Evolutionary conservation across 2,113 vertebrate species (phyloP).

Genomic region (Struthio camelus): DNA sequence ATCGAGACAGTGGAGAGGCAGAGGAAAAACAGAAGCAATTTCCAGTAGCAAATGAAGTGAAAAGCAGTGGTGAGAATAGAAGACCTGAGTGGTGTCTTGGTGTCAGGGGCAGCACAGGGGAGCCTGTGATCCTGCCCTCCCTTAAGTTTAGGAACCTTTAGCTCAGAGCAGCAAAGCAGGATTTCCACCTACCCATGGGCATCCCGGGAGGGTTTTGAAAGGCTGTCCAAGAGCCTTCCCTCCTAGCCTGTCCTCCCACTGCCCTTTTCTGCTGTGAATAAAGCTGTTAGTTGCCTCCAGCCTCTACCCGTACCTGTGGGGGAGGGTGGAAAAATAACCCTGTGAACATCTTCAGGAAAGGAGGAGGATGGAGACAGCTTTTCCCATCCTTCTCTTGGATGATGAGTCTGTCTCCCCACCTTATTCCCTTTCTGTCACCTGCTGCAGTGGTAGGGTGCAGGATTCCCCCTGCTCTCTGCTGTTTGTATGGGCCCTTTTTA

Average conservation of each 20-base stretch:
- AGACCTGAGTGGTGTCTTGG: accelerated
- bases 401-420: background rate
- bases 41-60: background rate
- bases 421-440: background rate
- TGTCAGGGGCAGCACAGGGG: background rate
- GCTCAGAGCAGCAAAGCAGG: background rate
- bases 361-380: slow-evolving; percentile 40
- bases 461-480: background rate
- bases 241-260: background rate
- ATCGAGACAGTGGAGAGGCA: background rate
- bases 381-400: slow-evolving; percentile 10
- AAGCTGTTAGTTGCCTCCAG: slow-evolving; percentile 1
- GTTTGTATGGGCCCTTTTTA: background rate
- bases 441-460: background rate
- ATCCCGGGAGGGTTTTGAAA: background rate
- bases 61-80: background rate
- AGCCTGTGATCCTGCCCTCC: background rate
- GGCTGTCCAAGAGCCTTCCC: background rate
- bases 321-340: background rate
- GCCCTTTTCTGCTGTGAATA: background rate
- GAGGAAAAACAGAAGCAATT: background rate
- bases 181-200: background rate
- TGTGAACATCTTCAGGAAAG: background rate
- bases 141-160: background rate
- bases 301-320: background rate